phyloP scores from a whole-genome alignment of 2,797 vertebrate genomes.

The Remorina albescens region DNA sequence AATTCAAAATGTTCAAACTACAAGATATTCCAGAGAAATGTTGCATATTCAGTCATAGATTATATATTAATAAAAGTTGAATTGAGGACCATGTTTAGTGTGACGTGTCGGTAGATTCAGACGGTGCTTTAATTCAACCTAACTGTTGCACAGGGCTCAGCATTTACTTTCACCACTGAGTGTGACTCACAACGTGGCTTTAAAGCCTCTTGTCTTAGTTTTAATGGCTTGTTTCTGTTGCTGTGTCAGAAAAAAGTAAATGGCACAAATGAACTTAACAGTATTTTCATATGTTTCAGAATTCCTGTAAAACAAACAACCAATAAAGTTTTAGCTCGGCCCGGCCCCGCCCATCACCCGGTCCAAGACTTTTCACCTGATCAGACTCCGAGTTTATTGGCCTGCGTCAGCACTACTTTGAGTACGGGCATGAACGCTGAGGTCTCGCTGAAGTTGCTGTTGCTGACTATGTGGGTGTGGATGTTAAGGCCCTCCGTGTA shows the following conservation, averaged over 20 bases:
- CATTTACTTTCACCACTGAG: slow-evolving; percentile 59
- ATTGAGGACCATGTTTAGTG: slow-evolving; percentile 2
- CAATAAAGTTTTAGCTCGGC: background rate
- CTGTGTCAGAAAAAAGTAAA: slow-evolving; percentile 43
- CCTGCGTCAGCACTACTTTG: slow-evolving; percentile 97
- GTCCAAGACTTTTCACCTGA: background rate
- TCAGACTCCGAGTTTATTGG: slow-evolving; percentile 94
- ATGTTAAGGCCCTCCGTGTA: slow-evolving; percentile 93
- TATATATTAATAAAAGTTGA: background rate
- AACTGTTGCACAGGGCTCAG: slow-evolving; percentile 13
- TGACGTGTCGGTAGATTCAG: background rate
- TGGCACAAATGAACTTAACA: slow-evolving; percentile 52
- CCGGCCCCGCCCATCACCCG: background rate
- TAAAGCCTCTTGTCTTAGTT: no score
- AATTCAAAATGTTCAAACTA: background rate
- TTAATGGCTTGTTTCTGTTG: slow-evolving; percentile 76
- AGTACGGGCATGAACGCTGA: slow-evolving; percentile 99
- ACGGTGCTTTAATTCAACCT: background rate
- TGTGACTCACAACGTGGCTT: slow-evolving; percentile 74
- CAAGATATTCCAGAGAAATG: background rate
- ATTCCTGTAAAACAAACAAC: slow-evolving; percentile 32
- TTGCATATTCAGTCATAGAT: slow-evolving; percentile 9
- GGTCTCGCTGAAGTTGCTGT: slow-evolving; percentile 98
- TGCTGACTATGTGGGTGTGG: slow-evolving; percentile 98
- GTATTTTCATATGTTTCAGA: slow-evolving; percentile 35